A percentile compares a stretch with the other conserved stretches of the same genome.
These are phyloP conservation scores for Eufriesea mexicana DNA, from an alignment of 1,140 invertebrate genomes.

Conservation along the genomic window DNA sequence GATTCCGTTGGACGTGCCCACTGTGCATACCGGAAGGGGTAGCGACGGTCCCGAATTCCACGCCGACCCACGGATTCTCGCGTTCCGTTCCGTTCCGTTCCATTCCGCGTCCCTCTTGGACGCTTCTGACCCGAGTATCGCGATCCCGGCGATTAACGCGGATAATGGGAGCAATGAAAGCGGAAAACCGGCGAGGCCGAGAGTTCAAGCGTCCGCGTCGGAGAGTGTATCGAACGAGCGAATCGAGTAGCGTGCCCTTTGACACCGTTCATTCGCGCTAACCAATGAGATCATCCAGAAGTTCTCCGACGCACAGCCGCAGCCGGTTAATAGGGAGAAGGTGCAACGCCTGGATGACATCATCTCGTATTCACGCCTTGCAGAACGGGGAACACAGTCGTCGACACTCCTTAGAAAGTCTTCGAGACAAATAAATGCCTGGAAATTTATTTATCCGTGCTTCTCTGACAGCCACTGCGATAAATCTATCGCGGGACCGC, in stretches of 20 bases:
- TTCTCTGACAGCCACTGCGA: slow-evolving; percentile 25
- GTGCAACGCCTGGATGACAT: slow-evolving; percentile 69
- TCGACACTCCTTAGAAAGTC: slow-evolving; percentile 73
- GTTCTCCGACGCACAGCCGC: slow-evolving; percentile 36
- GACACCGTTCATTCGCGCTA: slow-evolving; percentile 45
- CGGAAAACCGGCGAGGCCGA: background rate
- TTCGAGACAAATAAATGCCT: slow-evolving; percentile 60
- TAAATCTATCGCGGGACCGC: slow-evolving; percentile 48
- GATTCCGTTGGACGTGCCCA: too few relatives aligned
- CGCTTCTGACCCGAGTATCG: background rate
- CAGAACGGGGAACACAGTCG: slow-evolving; percentile 34
- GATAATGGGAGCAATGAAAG: slow-evolving; percentile 5
- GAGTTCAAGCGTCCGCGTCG: background rate
- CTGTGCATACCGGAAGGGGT: too few relatives aligned
- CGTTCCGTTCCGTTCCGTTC: too few relatives aligned
- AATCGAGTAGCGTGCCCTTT: slow-evolving; percentile 53
- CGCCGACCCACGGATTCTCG: too few relatives aligned
- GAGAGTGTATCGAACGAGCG: slow-evolving; percentile 11
- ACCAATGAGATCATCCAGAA: slow-evolving; percentile 63
- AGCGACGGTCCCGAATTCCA: too few relatives aligned
- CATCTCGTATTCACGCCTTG: slow-evolving; percentile 66
- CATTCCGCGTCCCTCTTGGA: too few relatives aligned
- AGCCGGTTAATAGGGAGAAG: slow-evolving; percentile 62
- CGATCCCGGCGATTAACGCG: background rate
- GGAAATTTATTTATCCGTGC: slow-evolving; percentile 62